Percentiles rank a stretch among this genome's conserved stretches.
phyloP scores from a whole-genome alignment of 1,140 invertebrate species.

The Pteromalus puparum region DNA sequence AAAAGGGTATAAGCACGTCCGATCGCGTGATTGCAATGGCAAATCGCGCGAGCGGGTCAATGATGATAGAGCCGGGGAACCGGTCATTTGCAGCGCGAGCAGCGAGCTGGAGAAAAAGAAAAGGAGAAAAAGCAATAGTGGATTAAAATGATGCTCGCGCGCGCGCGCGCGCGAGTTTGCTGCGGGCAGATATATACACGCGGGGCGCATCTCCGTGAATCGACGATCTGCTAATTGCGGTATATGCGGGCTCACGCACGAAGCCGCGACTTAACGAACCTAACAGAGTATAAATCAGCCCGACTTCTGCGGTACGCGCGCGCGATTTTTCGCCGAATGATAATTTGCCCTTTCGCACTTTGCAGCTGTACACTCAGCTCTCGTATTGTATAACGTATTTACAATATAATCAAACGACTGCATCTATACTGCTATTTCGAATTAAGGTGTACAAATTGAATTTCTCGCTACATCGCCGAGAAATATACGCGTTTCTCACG shows the following conservation, averaged over 20 bases:
- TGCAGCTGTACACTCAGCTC: not conserved
- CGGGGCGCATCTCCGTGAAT: conserved; percentile 9
- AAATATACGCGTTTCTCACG: conserved; percentile 39
- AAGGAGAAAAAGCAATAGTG: not conserved
- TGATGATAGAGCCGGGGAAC: conserved; percentile 55
- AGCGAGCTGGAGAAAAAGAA: not conserved
- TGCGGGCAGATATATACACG: not conserved
- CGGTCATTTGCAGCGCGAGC: conserved; percentile 45
- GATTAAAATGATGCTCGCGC: conserved; percentile 41
- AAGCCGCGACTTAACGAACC: conserved; percentile 35
- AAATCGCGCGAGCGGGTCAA: conserved; percentile 41
- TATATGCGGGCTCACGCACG: conserved; percentile 8
- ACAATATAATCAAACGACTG: not conserved
- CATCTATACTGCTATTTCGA: not conserved
- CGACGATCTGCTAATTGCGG: conserved; percentile 59
- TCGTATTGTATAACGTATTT: not conserved
- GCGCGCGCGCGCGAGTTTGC: conserved; percentile 6
- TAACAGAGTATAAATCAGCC: conserved; percentile 15
- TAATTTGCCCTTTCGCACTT: conserved; percentile 39
- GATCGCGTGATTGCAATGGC: conserved; percentile 51
- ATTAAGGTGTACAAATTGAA: conserved; percentile 43
- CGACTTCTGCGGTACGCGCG: conserved; percentile 44
- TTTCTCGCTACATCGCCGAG: conserved; percentile 39
- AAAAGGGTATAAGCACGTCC: not conserved
- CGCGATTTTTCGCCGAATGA: conserved; percentile 15